These are phyloP conservation scores for Actinia equina DNA, from an alignment of 64 coral and sea anemone genomes.

Conservation along the genomic window DNA sequence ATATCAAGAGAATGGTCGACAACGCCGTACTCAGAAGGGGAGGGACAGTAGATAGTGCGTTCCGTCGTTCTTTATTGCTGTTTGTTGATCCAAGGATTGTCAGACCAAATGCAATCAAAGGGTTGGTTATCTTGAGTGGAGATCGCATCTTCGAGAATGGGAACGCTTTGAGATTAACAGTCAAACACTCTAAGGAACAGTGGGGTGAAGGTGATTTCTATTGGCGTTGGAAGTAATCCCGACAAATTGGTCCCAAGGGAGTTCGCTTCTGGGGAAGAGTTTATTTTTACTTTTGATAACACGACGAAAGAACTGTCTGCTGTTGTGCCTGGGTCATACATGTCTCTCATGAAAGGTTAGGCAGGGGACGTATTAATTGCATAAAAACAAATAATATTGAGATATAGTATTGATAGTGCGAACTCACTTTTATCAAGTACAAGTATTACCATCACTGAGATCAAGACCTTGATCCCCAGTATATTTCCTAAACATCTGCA, in stretches of 20 bases:
- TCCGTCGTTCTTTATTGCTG: constrained; percentile 28
- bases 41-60: constrained; percentile 48
- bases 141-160: constrained; percentile 28
- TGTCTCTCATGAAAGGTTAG: constrained; percentile 75
- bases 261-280: constrained; percentile 75
- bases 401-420: no score
- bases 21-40: constrained; percentile 10
- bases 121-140: constrained; percentile 65
- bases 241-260: constrained; percentile 18
- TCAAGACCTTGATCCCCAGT: no score
- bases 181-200: constrained; percentile 37
- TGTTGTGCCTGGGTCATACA: constrained; percentile 67
- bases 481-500: no score
- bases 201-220: constrained; percentile 61
- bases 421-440: no score
- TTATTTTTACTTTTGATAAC: constrained; percentile 57
- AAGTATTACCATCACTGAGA: no score
- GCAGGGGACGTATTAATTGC: no score
- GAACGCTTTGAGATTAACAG: constrained; percentile 9
- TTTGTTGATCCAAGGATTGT: constrained; percentile 46
- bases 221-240: constrained; percentile 43
- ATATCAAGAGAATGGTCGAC: constrained; percentile 61
- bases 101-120: constrained; percentile 67
- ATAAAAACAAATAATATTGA: not conserved
- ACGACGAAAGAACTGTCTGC: constrained; percentile 48